phyloP scores from a whole-genome alignment of 2,888 invertebrate genomes.

The Argyresthia albistria region DNA sequence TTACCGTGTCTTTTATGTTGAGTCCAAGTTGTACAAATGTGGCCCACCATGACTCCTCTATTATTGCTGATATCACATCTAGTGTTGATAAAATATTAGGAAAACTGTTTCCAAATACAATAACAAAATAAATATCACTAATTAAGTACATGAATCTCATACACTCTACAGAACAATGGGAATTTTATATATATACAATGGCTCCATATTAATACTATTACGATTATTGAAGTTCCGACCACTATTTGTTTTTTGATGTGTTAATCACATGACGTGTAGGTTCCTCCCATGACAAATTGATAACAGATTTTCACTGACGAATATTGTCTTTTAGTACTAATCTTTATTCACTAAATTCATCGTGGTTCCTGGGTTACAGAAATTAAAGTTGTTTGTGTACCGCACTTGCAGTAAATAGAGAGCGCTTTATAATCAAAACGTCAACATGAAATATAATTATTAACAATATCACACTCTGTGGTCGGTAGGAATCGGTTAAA shows the following conservation, averaged over 20 bases:
- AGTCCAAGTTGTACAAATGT: too few species aligned
- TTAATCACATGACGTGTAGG: neutral
- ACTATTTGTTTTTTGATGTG: neutral
- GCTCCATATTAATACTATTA: neutral
- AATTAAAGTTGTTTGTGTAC: neutral
- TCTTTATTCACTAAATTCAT: neutral
- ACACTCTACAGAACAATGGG: slow-evolving; percentile 3
- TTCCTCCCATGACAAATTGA: neutral
- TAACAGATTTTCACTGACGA: slow-evolving; percentile 14
- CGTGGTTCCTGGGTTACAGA: slow-evolving; percentile 6
- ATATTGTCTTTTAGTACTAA: neutral
- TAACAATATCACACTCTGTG: slow-evolving; percentile 58
- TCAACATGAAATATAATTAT: slow-evolving; percentile 6
- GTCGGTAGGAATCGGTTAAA: slow-evolving; percentile 32
- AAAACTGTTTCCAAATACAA: slow-evolving; percentile 54
- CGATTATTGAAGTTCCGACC: neutral
- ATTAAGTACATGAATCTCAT: slow-evolving; percentile 62
- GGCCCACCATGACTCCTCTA: slow-evolving; percentile 39
- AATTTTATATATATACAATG: slow-evolving; percentile 1
- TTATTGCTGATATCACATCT: slow-evolving; percentile 70
- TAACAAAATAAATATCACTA: slow-evolving; percentile 63
- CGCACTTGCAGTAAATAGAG: slow-evolving; percentile 28
- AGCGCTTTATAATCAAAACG: slow-evolving; percentile 31
- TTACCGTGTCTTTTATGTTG: too few species aligned
- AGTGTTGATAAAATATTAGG: slow-evolving; percentile 44